Base-by-base conservation (phyloP, 2,888 invertebrate genomes). In the Itoplectis maculator region DNA sequence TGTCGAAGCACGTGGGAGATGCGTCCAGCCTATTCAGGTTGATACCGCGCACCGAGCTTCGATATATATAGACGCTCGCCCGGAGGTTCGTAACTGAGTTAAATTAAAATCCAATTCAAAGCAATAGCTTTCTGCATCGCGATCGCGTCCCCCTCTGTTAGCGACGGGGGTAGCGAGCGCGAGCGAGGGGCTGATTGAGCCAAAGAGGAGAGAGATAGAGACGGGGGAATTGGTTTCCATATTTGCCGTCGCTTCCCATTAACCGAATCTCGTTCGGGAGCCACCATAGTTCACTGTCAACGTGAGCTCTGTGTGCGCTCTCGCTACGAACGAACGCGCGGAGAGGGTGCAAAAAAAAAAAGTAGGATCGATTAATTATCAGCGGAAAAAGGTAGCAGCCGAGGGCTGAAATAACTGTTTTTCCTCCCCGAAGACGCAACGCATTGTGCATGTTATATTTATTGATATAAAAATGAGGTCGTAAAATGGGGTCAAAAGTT, bases 81-180 rank as follows among this genome's bases (percentile, higher is more conserved):
- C 11, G 51, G 51, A 23, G 47, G 61, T 47, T 45, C 74, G 74
- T 70, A 77, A 81, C 76, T 49, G 76, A 84, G 84, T 85, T 84
- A 79, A 81, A 81, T 84, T 79, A 84, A 79, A 85, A 85, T 84
- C 81, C 82, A 82, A 84, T 85, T 85, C 63, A 51, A 79, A 66
- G 70, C 72, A 78, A 82, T 84, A 74, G 81, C 73, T 77, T 73
- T 65, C 72, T 66, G 77, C 74, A 80, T 68, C 65, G 80, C 65
- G 45, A 47, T 18, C 51, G 42, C 15, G 23, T 54, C 23, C 54
- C 54, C 0, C 23, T 54, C 13, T 15, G 37, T 18, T 47, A 20
- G 49, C 18, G 7, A 15, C 23, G 15, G n/a, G 29, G 29, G 18
- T 23, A 37, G 51, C 49, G 37, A 37, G 51, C 49, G 37, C 7